phyloP scores from a whole-genome alignment of 2,113 vertebrate species.

The Hippocampus guttulatus region DNA sequence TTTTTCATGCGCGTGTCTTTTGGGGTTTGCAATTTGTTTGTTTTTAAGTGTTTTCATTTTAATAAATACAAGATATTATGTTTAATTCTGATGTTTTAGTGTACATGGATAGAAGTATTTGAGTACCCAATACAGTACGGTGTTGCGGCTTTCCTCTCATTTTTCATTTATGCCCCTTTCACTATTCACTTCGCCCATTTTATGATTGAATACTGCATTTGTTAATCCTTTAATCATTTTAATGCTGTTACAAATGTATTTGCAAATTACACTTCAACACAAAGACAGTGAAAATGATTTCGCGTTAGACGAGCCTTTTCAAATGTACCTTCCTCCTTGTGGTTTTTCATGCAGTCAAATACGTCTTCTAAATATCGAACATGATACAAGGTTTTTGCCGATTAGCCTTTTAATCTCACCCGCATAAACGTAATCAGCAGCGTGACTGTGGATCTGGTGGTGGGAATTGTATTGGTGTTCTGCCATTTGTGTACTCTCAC shows the following conservation, averaged over 20 bases:
- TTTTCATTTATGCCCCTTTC: neutral
- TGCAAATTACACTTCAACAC: neutral
- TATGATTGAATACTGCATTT: neutral
- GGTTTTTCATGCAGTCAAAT: conserved; percentile 19
- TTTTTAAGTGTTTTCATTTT: too few relatives aligned
- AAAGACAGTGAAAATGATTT: neutral
- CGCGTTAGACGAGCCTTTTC: neutral
- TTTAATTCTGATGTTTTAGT: neutral
- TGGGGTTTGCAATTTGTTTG: too few relatives aligned
- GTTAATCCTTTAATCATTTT: neutral
- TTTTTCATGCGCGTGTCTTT: too few relatives aligned
- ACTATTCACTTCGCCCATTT: neutral
- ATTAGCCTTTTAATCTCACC: conserved; percentile 45
- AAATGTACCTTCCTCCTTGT: neutral
- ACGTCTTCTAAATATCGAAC: conserved; percentile 23
- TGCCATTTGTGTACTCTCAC: neutral
- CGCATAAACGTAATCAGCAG: conserved; percentile 16
- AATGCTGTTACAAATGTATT: neutral
- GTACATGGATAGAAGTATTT: neutral
- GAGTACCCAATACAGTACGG: neutral
- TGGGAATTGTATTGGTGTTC: conserved; percentile 5
- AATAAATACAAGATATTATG: too few relatives aligned
- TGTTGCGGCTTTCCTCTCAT: neutral
- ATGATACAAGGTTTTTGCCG: conserved; percentile 29
- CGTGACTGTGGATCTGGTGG: conserved; percentile 4